These are phyloP conservation scores for Diarsia rubi DNA, from an alignment of 2,888 invertebrate genomes.

Conservation along the genomic window DNA sequence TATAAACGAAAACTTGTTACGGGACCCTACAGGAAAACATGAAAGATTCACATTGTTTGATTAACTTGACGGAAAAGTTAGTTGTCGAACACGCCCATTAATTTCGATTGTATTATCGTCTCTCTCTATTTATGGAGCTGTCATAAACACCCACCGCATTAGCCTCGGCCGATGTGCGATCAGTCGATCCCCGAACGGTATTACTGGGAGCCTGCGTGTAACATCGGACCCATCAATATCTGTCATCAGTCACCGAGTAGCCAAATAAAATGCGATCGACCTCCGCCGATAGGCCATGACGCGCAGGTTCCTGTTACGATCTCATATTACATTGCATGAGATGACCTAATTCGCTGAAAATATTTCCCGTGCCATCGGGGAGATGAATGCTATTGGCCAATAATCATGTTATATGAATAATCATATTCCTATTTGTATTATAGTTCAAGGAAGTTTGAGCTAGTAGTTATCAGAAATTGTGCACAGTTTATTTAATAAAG, in stretches of 20 bases:
- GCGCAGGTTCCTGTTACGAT: constrained; percentile 76
- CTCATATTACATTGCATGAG: constrained; percentile 83
- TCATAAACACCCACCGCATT: constrained; percentile 84
- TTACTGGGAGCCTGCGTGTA: constrained; percentile 78
- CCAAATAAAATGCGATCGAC: constrained; percentile 86
- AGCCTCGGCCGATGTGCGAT: constrained; percentile 76
- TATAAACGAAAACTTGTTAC: constrained; percentile 46
- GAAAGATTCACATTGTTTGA: constrained; percentile 67
- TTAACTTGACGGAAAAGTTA: constrained; percentile 72
- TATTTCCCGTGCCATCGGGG: constrained; percentile 70
- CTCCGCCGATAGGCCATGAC: constrained; percentile 76
- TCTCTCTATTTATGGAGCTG: constrained; percentile 81
- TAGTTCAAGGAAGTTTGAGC: constrained; percentile 8
- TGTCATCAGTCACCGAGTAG: constrained; percentile 86
- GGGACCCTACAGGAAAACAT: constrained; percentile 62
- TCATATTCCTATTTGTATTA: constrained; percentile 42
- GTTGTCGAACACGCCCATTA: constrained; percentile 78
- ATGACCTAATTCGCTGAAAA: constrained; percentile 81
- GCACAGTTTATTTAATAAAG: constrained; percentile 37
- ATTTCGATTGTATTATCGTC: constrained; percentile 82
- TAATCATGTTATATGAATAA: constrained; percentile 45
- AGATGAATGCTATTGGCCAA: constrained; percentile 60
- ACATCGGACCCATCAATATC: constrained; percentile 86
- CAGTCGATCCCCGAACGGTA: constrained; percentile 77
- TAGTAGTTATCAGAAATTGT: not conserved